These are phyloP conservation scores for Spodoptera picta DNA, from an alignment of 2,888 invertebrate genomes.

Conservation along the genomic window DNA sequence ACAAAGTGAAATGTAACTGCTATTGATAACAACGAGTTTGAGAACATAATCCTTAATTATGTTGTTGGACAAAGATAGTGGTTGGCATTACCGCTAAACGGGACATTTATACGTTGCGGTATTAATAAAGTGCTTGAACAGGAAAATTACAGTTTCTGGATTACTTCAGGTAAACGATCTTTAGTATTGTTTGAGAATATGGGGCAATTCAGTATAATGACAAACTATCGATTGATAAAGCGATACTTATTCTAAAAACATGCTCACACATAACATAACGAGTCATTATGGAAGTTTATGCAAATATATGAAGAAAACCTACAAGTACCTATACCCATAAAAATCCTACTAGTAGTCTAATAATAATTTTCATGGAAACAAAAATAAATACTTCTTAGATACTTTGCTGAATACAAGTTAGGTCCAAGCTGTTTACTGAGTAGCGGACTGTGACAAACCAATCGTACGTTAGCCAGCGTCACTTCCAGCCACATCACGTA, in stretches of 20 bases:
- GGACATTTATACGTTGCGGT: constrained; percentile 14
- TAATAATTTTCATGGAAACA: no score
- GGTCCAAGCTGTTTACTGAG: background rate
- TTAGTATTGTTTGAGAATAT: no score
- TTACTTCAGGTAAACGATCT: constrained; percentile 5
- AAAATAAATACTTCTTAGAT: background rate
- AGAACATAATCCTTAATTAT: constrained; percentile 41
- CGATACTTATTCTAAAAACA: no score
- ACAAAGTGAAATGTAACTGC: constrained; percentile 46
- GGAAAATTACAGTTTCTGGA: constrained; percentile 19
- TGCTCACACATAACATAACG: no score
- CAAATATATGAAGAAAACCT: no score
- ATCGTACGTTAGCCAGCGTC: constrained; percentile 19
- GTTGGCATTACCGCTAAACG: constrained; percentile 32
- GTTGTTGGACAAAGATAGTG: constrained; percentile 44
- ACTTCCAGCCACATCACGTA: constrained; percentile 31
- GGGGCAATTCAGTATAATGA: no score
- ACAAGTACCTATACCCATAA: no score
- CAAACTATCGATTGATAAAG: no score
- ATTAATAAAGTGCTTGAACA: constrained; percentile 13
- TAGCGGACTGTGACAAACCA: constrained; percentile 3
- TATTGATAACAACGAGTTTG: constrained; percentile 45
- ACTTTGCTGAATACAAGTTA: constrained; percentile 13
- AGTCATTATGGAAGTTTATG: no score
- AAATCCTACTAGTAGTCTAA: no score